phyloP scores from a whole-genome alignment of 2,797 vertebrate species.

The Rhinophrynus dorsalis region DNA sequence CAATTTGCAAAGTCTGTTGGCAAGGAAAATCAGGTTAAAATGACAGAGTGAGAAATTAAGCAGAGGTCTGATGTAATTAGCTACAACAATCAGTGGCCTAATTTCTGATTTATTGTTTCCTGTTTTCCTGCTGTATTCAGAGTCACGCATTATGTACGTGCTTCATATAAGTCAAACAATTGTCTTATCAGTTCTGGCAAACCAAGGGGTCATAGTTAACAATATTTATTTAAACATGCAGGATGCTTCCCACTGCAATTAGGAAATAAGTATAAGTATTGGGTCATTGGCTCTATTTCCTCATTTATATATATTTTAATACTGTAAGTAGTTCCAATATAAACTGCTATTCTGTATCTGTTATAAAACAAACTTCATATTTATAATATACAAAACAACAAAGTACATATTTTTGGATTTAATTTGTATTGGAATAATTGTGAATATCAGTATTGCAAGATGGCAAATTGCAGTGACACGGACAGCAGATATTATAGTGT shows the following conservation, averaged over 20 bases:
- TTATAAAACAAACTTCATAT: too few relatives aligned
- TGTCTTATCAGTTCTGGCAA: slow-evolving; percentile 77
- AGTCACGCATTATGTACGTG: slow-evolving; percentile 76
- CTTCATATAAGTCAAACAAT: slow-evolving; percentile 75
- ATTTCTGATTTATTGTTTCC: slow-evolving; percentile 93
- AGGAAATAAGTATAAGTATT: slow-evolving; percentile 83
- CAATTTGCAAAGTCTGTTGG: slow-evolving; percentile 82
- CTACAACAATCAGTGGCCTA: slow-evolving; percentile 84
- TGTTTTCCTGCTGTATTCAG: slow-evolving; percentile 80
- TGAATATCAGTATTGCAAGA: too few relatives aligned
- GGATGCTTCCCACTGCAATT: slow-evolving; percentile 82
- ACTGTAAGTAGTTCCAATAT: slow-evolving; percentile 10
- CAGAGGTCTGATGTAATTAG: slow-evolving; percentile 90
- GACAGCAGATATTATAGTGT: too few relatives aligned
- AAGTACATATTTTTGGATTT: too few relatives aligned
- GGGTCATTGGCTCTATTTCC: slow-evolving; percentile 68
- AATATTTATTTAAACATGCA: slow-evolving; percentile 88
- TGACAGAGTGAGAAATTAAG: slow-evolving; percentile 83
- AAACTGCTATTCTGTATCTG: slow-evolving; percentile 20
- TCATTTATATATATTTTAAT: slow-evolving; percentile 58
- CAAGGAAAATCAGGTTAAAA: slow-evolving; percentile 81
- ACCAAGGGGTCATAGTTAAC: slow-evolving; percentile 78
- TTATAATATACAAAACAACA: too few relatives aligned
- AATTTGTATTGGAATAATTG: too few relatives aligned
- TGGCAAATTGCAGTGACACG: too few relatives aligned